Base-by-base conservation (phyloP, 2,113 vertebrate genomes). In the Cavia porcellus region DNA sequence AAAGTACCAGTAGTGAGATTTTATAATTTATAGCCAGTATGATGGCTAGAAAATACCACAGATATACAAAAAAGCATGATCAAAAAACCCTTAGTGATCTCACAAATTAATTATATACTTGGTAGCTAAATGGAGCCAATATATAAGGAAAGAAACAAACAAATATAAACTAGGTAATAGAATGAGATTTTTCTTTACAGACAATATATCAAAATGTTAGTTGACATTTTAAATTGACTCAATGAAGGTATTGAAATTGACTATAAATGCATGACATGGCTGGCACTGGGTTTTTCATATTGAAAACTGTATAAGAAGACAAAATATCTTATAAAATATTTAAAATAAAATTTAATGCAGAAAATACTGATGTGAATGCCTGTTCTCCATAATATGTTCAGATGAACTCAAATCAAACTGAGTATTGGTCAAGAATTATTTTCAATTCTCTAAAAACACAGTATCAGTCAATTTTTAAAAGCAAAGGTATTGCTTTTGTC, bases 381-480 rank as follows among this genome's bases (percentile, higher is more conserved):
- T 88, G 64, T 91, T 79, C 91, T 79, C 74, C 32, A 86, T 4
- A 91, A 20, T 85, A 79, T 50, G 3, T 79, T 96, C 10, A 86
- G 57, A 55, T 81, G 14, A 77, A 55, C 22, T 77, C 5, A 77
- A 59, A 94, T 90, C 6, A 84, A 80, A 9, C 83, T 30, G 74
- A 38, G 2, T 32, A 72, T 45, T 85, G 12, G 0, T 57, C 52
- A 80, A 45, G 79, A 79, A 70, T 77, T 52, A 68, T 62, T 84
- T 95, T 94, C 32, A 77, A 32, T 28, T 87, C 42, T 25, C 68
- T 92, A 62, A 92, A 91, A 94, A 52, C 87, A 22, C 38, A 95
- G n/a, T 3, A 14, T 77, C 47, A 83, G 24, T 13, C 5, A 64
- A 19, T 74, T 81, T 92, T 94, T 84, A 82, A 20, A 88, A 5